Percentiles rank a stretch among this genome's conserved stretches.
Conservation (phyloP, 2,888 invertebrate species). For the Bombylius discolor region DNA sequence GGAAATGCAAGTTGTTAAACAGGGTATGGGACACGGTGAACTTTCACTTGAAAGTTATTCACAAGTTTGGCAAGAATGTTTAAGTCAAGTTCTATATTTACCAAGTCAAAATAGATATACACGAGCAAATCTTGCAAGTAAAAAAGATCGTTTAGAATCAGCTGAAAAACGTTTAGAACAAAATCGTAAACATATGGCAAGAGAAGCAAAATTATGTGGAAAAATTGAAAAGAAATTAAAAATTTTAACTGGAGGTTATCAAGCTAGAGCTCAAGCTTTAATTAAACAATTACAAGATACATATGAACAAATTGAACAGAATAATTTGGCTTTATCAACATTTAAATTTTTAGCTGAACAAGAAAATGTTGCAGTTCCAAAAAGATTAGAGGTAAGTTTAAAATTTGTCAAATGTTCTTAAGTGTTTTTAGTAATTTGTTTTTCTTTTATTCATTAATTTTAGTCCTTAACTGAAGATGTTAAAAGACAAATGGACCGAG, state of each 20-base stretch:
- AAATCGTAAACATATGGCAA: conserved; percentile 91
- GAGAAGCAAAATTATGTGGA: conserved; percentile 89
- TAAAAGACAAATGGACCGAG: conserved; percentile 79
- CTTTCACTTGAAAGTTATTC: conserved; percentile 81
- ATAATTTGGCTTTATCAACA: conserved; percentile 76
- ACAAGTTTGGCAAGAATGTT: conserved; percentile 95
- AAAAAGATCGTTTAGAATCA: conserved; percentile 90
- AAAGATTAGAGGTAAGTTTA: conserved; percentile 62
- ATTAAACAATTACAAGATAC: conserved; percentile 78
- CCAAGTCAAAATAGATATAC: conserved; percentile 89
- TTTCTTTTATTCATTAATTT: conserved; percentile 16
- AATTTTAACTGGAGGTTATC: conserved; percentile 88
- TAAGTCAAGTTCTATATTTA: conserved; percentile 80
- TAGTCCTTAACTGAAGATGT: conserved; percentile 85
- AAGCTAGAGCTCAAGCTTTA: conserved; percentile 65
- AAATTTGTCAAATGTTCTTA: background rate
- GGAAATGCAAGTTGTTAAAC: conserved; percentile 83
- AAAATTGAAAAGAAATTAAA: conserved; percentile 97
- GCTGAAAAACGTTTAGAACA: conserved; percentile 84
- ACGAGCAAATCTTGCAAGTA: conserved; percentile 84
- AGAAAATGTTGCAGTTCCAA: conserved; percentile 80
- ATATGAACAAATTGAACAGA: conserved; percentile 82
- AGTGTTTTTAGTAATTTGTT: conserved; percentile 4
- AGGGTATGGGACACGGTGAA: conserved; percentile 93
- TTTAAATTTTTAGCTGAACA: conserved; percentile 81